phyloP scores from a whole-genome alignment of 2,113 vertebrate species.

The Macheiramphus alcinus region DNA sequence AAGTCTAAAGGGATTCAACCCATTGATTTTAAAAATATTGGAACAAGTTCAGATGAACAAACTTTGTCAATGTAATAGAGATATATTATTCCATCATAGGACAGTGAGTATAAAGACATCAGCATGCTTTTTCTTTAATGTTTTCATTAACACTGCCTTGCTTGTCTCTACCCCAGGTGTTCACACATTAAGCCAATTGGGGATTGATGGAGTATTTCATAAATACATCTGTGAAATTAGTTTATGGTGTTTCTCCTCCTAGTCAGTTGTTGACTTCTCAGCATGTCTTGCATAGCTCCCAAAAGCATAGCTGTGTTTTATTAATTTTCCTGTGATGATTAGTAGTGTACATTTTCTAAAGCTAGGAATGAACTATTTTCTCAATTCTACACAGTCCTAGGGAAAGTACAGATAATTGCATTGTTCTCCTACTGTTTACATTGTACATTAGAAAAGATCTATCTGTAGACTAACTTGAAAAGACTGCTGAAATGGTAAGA shows the following conservation, averaged over 20 bases:
- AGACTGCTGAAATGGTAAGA: background rate
- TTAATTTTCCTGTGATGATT: background rate
- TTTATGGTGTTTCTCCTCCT: background rate
- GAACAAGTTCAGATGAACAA: background rate
- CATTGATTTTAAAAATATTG: background rate
- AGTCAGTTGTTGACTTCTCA: background rate
- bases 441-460: background rate
- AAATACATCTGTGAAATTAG: background rate
- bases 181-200: background rate
- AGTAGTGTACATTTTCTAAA: background rate
- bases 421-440: background rate
- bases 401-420: background rate
- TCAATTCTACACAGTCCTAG: background rate
- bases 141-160: background rate
- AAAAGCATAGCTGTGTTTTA: background rate
- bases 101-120: background rate
- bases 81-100: background rate
- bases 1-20: background rate
- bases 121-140: background rate
- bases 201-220: background rate
- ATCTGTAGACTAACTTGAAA: background rate
- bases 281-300: background rate
- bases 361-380: background rate
- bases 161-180: background rate
- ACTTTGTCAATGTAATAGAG: background rate